phyloP scores from a whole-genome alignment of 2,797 vertebrate species.

The Tamandua tetradactyla region DNA sequence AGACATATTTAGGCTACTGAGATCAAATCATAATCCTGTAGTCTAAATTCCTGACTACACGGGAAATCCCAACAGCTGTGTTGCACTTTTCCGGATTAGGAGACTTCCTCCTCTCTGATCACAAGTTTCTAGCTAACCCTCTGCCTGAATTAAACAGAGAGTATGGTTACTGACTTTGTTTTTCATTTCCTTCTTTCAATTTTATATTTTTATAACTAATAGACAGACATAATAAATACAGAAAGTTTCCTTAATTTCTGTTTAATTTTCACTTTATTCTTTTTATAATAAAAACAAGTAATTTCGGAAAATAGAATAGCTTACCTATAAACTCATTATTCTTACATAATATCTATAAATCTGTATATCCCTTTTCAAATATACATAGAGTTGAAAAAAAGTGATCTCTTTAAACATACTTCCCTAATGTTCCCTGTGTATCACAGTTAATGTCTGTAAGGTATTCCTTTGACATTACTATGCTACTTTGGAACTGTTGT shows the following conservation, averaged over 20 bases:
- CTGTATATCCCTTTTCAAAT: background rate
- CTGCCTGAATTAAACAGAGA: background rate
- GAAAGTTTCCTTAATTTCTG: background rate
- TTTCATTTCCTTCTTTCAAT: background rate
- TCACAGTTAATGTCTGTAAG: background rate
- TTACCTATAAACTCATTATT: background rate
- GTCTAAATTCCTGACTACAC: constrained; percentile 2
- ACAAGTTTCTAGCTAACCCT: too few species aligned
- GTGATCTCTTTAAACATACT: background rate
- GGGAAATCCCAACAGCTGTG: constrained; percentile 5
- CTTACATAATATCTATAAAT: background rate
- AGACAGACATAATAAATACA: background rate
- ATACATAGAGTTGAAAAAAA: background rate
- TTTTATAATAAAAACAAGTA: background rate
- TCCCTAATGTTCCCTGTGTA: background rate
- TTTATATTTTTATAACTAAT: constrained; percentile 33
- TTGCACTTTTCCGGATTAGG: background rate
- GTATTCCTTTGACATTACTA: background rate
- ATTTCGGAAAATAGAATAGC: background rate
- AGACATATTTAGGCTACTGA: background rate
- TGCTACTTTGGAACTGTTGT: too few species aligned
- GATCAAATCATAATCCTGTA: constrained; percentile 5
- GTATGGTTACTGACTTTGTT: background rate
- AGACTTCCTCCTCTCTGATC: too few species aligned
- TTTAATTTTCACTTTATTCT: background rate